A percentile compares a stretch with the other conserved stretches of the same genome.
These are phyloP conservation scores for Kryptopterus vitreolus DNA, from an alignment of 2,797 vertebrate genomes.

Conservation along the genomic window DNA sequence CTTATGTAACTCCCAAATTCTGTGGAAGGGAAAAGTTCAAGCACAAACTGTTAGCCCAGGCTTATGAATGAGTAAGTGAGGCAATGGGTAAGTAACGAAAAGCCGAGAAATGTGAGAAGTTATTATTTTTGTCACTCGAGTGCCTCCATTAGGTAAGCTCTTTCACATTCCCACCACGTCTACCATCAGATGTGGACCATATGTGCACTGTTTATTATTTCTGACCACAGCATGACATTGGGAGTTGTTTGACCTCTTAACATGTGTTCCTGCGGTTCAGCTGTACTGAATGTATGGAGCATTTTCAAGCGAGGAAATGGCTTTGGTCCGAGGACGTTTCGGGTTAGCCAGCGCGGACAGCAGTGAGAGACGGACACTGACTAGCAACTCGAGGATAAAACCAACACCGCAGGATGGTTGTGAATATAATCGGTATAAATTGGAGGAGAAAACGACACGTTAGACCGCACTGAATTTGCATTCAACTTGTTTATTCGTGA, in stretches of 20 bases:
- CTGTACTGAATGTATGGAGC: not conserved
- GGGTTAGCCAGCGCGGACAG: too few species aligned
- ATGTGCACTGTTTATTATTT: constrained; percentile 63
- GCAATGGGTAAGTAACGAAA: too few species aligned
- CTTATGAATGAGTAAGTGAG: not conserved
- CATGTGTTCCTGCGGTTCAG: not conserved
- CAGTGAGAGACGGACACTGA: too few species aligned
- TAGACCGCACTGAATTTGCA: too few species aligned
- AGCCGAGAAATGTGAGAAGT: not conserved
- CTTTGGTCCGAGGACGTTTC: too few species aligned
- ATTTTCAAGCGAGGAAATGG: too few species aligned
- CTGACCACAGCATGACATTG: constrained; percentile 5
- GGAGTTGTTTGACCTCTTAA: not conserved
- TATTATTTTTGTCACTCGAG: constrained; percentile 1
- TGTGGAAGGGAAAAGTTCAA: not conserved
- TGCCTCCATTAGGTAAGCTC: not conserved
- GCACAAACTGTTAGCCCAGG: not conserved
- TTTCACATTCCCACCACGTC: constrained; percentile 8
- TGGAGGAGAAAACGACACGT: too few species aligned
- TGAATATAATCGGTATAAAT: too few species aligned
- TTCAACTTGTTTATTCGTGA: too few species aligned
- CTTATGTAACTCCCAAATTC: not conserved
- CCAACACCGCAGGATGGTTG: too few species aligned
- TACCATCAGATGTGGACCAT: constrained; percentile 48
- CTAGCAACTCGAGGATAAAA: too few species aligned